These are phyloP conservation scores for Alviniconcha strummeri DNA, from an alignment of 2,888 invertebrate species.

Conservation along the genomic window DNA sequence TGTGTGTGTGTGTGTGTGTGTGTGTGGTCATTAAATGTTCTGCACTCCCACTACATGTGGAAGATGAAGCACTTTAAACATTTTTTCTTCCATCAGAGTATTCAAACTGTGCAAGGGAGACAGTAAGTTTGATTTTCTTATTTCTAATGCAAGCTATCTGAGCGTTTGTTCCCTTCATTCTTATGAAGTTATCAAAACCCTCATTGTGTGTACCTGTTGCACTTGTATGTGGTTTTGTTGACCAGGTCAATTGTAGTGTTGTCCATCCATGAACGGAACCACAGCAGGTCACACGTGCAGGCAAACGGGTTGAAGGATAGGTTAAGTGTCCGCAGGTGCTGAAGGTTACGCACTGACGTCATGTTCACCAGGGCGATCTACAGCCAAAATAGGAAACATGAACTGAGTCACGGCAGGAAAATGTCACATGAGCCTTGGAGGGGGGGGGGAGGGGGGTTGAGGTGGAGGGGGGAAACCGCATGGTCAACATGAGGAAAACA, in stretches of 20 bases:
- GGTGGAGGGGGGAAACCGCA: too few species aligned
- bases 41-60: too few species aligned
- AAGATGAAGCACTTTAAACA: too few species aligned
- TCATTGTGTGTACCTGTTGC: conserved; percentile 16
- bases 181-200: too few species aligned
- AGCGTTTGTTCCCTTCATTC: too few species aligned
- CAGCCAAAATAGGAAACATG: neutral
- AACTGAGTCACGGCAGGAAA: neutral
- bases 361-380: conserved; percentile 26
- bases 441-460: too few species aligned
- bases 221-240: conserved; percentile 11
- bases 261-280: conserved; percentile 92
- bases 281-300: conserved; percentile 91
- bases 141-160: too few species aligned
- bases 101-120: too few species aligned
- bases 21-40: neutral
- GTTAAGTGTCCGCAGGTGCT: conserved; percentile 75
- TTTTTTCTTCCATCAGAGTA: too few species aligned
- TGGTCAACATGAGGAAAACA: too few species aligned
- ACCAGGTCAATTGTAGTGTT: conserved; percentile 15
- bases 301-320: conserved; percentile 91
- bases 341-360: conserved; percentile 25
- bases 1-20: neutral
- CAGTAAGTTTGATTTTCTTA: too few species aligned
- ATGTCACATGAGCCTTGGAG: neutral